These are phyloP conservation scores for Eupithecia vulgata DNA, from an alignment of 2,888 invertebrate genomes.

Conservation along the genomic window DNA sequence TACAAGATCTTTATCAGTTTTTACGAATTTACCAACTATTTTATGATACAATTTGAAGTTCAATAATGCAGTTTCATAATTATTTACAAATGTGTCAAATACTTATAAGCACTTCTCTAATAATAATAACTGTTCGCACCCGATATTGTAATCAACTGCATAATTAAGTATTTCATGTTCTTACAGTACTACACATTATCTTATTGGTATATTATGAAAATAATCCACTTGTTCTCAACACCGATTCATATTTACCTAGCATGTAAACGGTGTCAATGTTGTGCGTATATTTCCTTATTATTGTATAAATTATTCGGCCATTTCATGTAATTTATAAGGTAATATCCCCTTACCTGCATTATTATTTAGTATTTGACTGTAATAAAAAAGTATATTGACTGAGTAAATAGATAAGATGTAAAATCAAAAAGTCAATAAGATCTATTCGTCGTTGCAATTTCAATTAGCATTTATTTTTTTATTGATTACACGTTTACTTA, in stretches of 20 bases:
- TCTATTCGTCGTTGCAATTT: slow-evolving; percentile 66
- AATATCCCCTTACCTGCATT: slow-evolving; percentile 17
- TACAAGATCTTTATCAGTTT: not conserved
- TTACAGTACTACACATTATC: not conserved
- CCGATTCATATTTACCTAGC: slow-evolving; percentile 9
- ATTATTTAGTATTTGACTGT: slow-evolving; percentile 39
- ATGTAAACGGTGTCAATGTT: slow-evolving; percentile 3
- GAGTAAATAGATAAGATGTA: slow-evolving; percentile 74
- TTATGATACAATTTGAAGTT: slow-evolving; percentile 12
- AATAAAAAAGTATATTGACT: slow-evolving; percentile 74
- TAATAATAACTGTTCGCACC: slow-evolving; percentile 19
- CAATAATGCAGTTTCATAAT: slow-evolving; percentile 8
- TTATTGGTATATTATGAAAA: slow-evolving; percentile 8
- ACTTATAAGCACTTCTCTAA: slow-evolving; percentile 19
- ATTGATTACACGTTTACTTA: slow-evolving; percentile 43
- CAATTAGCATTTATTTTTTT: slow-evolving; percentile 78
- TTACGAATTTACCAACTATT: slow-evolving; percentile 4
- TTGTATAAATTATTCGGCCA: slow-evolving; percentile 10
- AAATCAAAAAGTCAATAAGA: slow-evolving; percentile 60
- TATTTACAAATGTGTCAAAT: slow-evolving; percentile 6
- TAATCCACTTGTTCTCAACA: slow-evolving; percentile 6
- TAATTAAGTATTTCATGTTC: slow-evolving; percentile 2
- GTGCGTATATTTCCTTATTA: slow-evolving; percentile 10
- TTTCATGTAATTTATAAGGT: slow-evolving; percentile 10
- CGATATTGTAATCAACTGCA: slow-evolving; percentile 13